Percentiles rank a stretch among this genome's conserved stretches.
phyloP scores from a whole-genome alignment of 23 tunicate species.

The Ascidia mentula region DNA sequence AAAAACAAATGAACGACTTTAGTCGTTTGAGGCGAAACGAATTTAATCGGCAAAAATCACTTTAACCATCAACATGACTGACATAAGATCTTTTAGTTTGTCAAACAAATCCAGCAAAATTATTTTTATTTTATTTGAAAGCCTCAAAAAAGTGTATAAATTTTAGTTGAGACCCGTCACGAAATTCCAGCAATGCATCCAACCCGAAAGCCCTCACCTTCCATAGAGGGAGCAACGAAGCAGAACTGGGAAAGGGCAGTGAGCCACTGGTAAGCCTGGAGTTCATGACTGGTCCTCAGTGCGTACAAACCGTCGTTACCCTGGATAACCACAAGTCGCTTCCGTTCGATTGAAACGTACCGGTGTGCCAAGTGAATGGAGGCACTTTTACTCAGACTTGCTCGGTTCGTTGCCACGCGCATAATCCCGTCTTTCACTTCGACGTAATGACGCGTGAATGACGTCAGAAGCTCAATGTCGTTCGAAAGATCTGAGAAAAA shows the following conservation, averaged over 20 bases:
- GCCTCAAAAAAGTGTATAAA: too few relatives aligned
- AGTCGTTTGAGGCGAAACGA: too few relatives aligned
- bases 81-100: too few relatives aligned
- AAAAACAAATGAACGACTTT: neutral
- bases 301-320: constrained; percentile 7
- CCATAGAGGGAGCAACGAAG: constrained; percentile 2
- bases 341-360: neutral
- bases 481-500: neutral
- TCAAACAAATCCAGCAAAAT: too few relatives aligned
- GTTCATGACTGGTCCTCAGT: neutral
- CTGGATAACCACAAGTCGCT: neutral
- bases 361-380: neutral
- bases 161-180: too few relatives aligned
- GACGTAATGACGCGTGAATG: neutral
- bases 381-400: neutral
- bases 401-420: neutral
- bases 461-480: neutral
- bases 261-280: neutral
- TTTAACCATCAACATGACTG: too few relatives aligned
- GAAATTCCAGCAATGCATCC: neutral
- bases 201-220: too few relatives aligned
- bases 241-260: neutral
- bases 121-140: too few relatives aligned
- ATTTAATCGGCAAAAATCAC: too few relatives aligned
- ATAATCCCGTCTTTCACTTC: constrained; percentile 1